Conservation (phyloP, 2,113 vertebrate species). For the Prunella himalayana region DNA sequence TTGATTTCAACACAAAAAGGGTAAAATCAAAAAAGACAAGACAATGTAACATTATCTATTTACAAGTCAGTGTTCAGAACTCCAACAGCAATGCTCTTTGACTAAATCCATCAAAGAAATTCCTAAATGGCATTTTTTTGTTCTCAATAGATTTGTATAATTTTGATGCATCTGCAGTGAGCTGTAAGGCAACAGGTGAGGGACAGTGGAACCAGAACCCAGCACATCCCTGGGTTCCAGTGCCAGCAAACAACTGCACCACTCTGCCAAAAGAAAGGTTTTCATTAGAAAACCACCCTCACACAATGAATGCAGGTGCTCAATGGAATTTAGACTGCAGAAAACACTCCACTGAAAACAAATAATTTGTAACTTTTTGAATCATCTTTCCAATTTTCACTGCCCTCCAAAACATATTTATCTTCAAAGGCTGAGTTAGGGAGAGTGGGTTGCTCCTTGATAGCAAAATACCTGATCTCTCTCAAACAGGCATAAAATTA, state of each 20-base stretch:
- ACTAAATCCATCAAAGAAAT: neutral
- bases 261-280: neutral
- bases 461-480: neutral
- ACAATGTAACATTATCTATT: neutral
- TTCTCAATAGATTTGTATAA: neutral
- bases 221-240: accelerated
- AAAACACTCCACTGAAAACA: neutral
- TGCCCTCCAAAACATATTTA: neutral
- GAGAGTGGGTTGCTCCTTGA: accelerated
- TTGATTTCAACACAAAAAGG: neutral
- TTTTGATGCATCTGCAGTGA: neutral
- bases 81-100: neutral
- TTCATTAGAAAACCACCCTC: neutral
- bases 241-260: neutral
- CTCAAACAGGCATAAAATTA: neutral
- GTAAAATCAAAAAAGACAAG: neutral
- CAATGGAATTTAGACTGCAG: neutral
- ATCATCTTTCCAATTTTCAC: neutral
- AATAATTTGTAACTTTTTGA: neutral
- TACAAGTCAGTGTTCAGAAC: neutral
- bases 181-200: neutral
- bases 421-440: neutral
- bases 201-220: neutral
- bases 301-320: neutral
- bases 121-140: neutral